phyloP scores from a whole-genome alignment of 2,113 vertebrate genomes.

The Gavialis gangeticus region DNA sequence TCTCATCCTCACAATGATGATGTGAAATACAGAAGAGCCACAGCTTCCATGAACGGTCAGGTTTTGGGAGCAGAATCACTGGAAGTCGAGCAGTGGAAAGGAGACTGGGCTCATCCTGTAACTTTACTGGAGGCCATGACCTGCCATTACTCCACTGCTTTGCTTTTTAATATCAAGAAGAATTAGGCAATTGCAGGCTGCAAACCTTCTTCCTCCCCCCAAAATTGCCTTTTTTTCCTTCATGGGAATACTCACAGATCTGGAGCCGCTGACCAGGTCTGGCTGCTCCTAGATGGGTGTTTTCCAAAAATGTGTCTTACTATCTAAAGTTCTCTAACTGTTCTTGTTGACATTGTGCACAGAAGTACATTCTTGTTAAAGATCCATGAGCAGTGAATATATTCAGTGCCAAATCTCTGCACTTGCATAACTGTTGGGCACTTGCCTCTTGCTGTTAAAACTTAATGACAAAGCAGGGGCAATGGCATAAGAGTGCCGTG shows the following conservation, averaged over 20 bases:
- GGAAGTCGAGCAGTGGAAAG: constrained; percentile 49
- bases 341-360: neutral
- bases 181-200: constrained; percentile 19
- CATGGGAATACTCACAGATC: neutral
- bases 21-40: neutral
- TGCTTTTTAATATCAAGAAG: neutral
- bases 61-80: constrained; percentile 17
- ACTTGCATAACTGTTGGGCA: neutral
- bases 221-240: neutral
- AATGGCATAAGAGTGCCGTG: neutral
- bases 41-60: neutral
- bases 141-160: neutral
- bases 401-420: neutral
- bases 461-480: neutral
- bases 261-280: neutral
- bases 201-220: neutral
- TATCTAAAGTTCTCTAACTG: neutral
- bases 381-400: neutral
- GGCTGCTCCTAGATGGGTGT: constrained; percentile 31
- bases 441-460: constrained; percentile 17
- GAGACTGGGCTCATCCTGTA: neutral
- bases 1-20: neutral
- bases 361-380: neutral
- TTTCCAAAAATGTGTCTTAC: neutral
- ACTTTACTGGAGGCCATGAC: neutral